These are phyloP conservation scores for Petrophora chlorosata DNA, from an alignment of 2,888 invertebrate species.

Conservation along the genomic window DNA sequence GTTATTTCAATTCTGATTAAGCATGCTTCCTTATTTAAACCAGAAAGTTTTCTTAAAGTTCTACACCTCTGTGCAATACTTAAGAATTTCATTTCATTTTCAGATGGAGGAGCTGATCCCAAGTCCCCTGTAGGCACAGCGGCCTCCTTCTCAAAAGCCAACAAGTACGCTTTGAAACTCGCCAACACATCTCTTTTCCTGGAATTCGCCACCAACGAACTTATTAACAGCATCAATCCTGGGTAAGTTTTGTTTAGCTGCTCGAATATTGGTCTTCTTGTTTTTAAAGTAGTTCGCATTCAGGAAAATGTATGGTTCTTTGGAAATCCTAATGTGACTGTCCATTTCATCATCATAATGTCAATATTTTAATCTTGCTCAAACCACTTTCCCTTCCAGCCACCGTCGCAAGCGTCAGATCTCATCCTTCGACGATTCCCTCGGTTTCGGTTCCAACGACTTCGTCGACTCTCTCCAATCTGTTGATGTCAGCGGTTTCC, in stretches of 20 bases:
- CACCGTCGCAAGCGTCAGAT: constrained; percentile 88
- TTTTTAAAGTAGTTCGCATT: too few species aligned
- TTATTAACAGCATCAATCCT: constrained; percentile 86
- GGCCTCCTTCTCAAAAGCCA: constrained; percentile 95
- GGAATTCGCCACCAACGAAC: constrained; percentile 94
- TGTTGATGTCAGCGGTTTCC: constrained; percentile 89
- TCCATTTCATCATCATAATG: too few species aligned
- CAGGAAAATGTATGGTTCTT: too few species aligned
- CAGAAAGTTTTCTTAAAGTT: too few species aligned
- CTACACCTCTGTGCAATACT: too few species aligned
- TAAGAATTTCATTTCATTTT: too few species aligned
- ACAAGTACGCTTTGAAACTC: constrained; percentile 90
- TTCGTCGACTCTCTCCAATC: constrained; percentile 90
- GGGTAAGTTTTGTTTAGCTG: constrained; percentile 70
- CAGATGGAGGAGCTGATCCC: constrained; percentile 92
- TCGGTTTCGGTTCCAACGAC: constrained; percentile 83
- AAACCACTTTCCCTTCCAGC: constrained; percentile 43
- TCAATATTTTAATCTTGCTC: not conserved
- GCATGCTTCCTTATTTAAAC: too few species aligned
- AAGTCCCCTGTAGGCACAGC: constrained; percentile 94
- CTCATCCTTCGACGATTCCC: constrained; percentile 85
- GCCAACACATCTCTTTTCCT: constrained; percentile 94
- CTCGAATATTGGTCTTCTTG: too few species aligned
- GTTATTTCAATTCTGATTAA: too few species aligned
- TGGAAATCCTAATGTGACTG: too few species aligned